Conservation (phyloP, 2,888 invertebrate genomes). For the Eupithecia centaureata region DNA sequence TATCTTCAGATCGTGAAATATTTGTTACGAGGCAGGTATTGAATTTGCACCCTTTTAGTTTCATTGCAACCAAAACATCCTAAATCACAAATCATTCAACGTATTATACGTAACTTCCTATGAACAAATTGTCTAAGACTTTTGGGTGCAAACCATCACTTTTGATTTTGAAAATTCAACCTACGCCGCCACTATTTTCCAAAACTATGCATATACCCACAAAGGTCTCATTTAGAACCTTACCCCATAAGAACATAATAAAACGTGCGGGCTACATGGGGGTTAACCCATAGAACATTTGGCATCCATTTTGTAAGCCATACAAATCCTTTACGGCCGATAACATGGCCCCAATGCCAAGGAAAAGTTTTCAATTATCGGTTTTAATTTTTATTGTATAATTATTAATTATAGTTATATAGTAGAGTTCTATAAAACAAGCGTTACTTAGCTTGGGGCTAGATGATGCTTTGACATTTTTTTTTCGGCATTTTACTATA, state of each 20-base stretch:
- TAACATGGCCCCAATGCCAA: constrained; percentile 12
- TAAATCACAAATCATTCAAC: background rate
- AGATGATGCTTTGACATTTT: no score
- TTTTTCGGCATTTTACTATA: no score
- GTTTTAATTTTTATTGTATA: no score
- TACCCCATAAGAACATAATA: background rate
- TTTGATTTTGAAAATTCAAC: background rate
- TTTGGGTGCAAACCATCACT: background rate
- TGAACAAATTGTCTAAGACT: background rate
- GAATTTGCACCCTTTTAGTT: background rate
- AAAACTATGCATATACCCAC: background rate
- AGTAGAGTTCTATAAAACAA: no score
- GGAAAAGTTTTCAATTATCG: background rate
- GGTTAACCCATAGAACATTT: constrained; percentile 3
- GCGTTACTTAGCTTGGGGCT: no score
- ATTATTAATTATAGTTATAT: no score
- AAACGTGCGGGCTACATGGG: background rate
- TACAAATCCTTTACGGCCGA: constrained; percentile 22
- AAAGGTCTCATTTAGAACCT: background rate
- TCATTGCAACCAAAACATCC: background rate
- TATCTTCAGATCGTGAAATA: no score
- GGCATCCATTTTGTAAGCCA: constrained; percentile 14
- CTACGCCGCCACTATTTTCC: background rate
- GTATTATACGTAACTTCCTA: background rate
- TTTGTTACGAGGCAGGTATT: background rate